A percentile compares a stretch with the other conserved stretches of the same genome.
Evolutionary conservation across 1,140 invertebrate species (phyloP).

Genomic region (Cryptotermes secundus): DNA sequence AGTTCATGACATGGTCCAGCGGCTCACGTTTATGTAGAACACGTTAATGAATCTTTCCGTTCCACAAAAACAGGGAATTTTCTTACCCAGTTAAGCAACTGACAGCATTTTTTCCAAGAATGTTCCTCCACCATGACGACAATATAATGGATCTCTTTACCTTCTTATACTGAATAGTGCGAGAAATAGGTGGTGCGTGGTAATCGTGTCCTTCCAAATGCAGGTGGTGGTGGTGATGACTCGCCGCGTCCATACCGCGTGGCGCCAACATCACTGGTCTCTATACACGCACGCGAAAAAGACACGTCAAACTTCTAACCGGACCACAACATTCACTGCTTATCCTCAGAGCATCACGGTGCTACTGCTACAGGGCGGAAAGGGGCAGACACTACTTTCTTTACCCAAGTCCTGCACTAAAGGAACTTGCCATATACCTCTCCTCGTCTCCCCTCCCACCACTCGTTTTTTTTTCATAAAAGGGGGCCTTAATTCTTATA

Average conservation of each 20-base stretch:
- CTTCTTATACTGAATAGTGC: conserved; percentile 51
- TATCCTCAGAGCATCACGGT: background rate
- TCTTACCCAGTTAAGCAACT: too few species aligned
- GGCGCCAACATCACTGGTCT: background rate
- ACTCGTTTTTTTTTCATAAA: background rate
- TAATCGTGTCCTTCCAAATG: conserved; percentile 22
- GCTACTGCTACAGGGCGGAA: background rate
- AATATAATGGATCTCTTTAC: conserved; percentile 37
- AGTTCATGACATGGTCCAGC: too few species aligned
- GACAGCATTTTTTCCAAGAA: too few species aligned
- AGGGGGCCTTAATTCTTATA: background rate
- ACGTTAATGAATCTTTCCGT: too few species aligned
- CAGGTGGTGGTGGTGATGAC: conserved; percentile 38
- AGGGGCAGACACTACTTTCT: background rate
- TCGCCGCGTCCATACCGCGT: background rate
- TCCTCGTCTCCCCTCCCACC: background rate
- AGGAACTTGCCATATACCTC: background rate
- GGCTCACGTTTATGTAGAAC: too few species aligned
- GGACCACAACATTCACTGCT: background rate
- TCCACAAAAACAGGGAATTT: too few species aligned
- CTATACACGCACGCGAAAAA: background rate
- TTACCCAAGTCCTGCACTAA: background rate
- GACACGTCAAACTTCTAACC: background rate
- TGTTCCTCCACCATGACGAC: too few species aligned
- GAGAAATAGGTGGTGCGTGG: conserved; percentile 43